Evolutionary conservation across 1,140 invertebrate species (phyloP).

Genomic region (Trachelipus rathkii): DNA sequence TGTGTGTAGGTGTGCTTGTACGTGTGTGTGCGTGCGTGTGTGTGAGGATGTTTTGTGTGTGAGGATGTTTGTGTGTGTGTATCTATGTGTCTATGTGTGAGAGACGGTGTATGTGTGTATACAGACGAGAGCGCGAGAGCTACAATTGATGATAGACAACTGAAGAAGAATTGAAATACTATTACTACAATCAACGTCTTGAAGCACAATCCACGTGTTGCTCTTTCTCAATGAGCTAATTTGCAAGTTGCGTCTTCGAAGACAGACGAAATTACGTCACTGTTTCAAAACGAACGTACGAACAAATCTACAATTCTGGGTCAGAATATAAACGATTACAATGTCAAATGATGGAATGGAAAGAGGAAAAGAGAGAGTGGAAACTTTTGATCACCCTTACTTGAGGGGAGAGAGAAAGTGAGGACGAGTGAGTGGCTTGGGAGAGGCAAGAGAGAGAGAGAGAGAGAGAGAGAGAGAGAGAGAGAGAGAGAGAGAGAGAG

Average conservation of each 20-base stretch:
- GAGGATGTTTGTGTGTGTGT: too few relatives aligned
- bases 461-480: constrained; percentile 10
- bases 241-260: constrained; percentile 9
- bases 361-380: neutral
- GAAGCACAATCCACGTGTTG: neutral
- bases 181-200: neutral
- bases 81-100: too few relatives aligned
- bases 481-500: neutral
- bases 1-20: too few relatives aligned
- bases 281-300: neutral
- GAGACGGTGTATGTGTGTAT: too few relatives aligned
- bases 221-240: constrained; percentile 12
- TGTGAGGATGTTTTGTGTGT: too few relatives aligned
- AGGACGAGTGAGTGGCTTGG: constrained; percentile 3
- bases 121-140: too few relatives aligned
- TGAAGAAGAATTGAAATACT: too few relatives aligned
- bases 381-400: neutral
- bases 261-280: constrained; percentile 11
- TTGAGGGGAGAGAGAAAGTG: constrained; percentile 7
- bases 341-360: constrained; percentile 5
- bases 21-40: too few relatives aligned
- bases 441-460: constrained; percentile 12
- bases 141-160: too few relatives aligned
- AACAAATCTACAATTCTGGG: neutral
- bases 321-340: constrained; percentile 8